Conservation (phyloP, 1,140 invertebrate species). For the Cepaea nemoralis region DNA sequence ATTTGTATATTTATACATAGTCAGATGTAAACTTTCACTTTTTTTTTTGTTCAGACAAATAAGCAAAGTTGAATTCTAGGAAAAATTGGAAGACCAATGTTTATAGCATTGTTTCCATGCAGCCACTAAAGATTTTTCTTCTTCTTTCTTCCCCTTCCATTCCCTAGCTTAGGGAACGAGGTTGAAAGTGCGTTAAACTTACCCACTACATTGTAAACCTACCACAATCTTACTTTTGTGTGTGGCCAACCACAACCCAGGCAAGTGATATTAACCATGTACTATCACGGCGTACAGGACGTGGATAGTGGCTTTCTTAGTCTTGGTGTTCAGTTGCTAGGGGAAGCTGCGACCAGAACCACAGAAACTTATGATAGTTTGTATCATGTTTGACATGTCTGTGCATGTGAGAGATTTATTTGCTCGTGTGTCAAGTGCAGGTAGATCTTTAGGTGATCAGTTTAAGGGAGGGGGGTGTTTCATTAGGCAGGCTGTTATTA, state of each 20-base stretch:
- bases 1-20: no score
- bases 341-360: background rate
- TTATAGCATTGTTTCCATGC: constrained; percentile 11
- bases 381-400: background rate
- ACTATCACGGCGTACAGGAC: background rate
- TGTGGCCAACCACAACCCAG: constrained; percentile 54
- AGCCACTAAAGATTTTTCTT: constrained; percentile 59
- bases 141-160: constrained; percentile 73
- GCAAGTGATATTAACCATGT: constrained; percentile 48
- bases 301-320: background rate
- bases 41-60: background rate
- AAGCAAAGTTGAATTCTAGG: background rate
- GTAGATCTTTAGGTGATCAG: no score
- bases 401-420: no score
- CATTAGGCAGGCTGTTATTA: no score
- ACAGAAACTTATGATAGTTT: background rate
- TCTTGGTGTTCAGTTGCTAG: background rate
- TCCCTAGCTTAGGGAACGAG: constrained; percentile 73
- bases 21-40: no score
- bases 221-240: constrained; percentile 48
- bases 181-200: constrained; percentile 58
- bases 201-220: constrained; percentile 35
- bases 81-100: background rate
- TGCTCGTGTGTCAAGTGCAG: no score
- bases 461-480: no score